Base-by-base conservation (phyloP, 2,888 invertebrate species). In the Apodemia zela region DNA sequence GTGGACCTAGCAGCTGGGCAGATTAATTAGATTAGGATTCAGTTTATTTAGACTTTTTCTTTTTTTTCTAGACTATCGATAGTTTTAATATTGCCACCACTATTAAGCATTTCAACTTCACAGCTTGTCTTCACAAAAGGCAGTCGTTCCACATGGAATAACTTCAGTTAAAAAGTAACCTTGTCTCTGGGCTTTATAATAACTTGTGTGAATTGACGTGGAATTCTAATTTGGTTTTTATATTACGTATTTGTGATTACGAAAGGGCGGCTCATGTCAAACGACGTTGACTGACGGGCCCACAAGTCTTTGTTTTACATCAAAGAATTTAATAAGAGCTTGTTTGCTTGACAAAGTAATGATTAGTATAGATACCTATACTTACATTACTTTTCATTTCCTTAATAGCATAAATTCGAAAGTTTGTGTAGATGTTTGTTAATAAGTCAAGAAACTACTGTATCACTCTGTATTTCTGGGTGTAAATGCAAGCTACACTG, bases 171-270 rank as follows among this genome's bases (percentile, higher is more conserved):
- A 49, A 17, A 49, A 49, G 18, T 18, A 18, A 18, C 17, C 17
- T 18, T 49, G 49, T 49, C 49, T 49, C 18, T 17, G 49, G n/a
- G 18, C 49, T 18, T 49, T 18, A n/a, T 49, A 49, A 17, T 49
- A 49, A 18, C 49, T 11, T 49, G n/a, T 5, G 42, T 42, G 42
- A 49, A 18, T 49, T 49, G 49, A 42, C 18, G 49, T 10, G 49
- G 18, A 49, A 49, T 49, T 18, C 10, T 49, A 17, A 49, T 49
- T 49, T 49, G 49, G 18, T 49, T 49, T 49, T 49, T 49, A 45
- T 45, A 45, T n/a, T 45, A 45, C n/a, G 45, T 45, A 25, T 25
- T 33, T 33, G 33, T 33, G 33, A 33, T 33, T 8, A 33, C 33
- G 33, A 33, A 33, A 11, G 15, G 42, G 15, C 42, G 42, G 42